A percentile compares a stretch with the other conserved stretches of the same genome.
These are phyloP conservation scores for Struthio camelus DNA, from an alignment of 2,113 vertebrate species.

Conservation along the genomic window DNA sequence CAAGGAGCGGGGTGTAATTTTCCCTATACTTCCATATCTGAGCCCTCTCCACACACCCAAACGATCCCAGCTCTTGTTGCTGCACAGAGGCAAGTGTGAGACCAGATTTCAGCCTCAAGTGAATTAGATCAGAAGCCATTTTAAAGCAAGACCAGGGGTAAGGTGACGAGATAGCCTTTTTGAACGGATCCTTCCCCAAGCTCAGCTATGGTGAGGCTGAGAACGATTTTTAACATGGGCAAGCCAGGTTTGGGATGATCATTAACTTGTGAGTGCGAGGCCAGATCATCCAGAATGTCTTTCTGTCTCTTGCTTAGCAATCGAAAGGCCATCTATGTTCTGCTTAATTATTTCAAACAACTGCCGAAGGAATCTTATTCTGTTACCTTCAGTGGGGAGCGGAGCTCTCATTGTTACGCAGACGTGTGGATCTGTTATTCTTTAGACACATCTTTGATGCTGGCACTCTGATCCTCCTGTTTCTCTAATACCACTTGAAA, in stretches of 20 bases:
- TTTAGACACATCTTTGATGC: slow-evolving; percentile 58
- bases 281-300: background rate
- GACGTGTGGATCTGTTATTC: slow-evolving; percentile 28
- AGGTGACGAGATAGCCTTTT: background rate
- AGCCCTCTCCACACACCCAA: background rate
- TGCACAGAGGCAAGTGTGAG: background rate
- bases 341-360: slow-evolving; percentile 50
- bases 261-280: rapidly evolving
- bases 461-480: slow-evolving; percentile 12
- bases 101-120: slow-evolving; percentile 6
- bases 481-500: slow-evolving; percentile 55
- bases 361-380: slow-evolving; percentile 37
- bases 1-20: background rate
- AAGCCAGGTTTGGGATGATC: rapidly evolving
- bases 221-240: background rate
- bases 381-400: slow-evolving; percentile 16
- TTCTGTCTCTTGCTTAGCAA: slow-evolving; percentile 6
- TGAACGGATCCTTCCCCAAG: background rate
- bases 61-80: background rate
- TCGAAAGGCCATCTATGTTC: background rate
- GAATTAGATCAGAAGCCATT: slow-evolving; percentile 58
- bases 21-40: background rate
- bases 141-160: slow-evolving; percentile 16
- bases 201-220: background rate
- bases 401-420: background rate